Evolutionary conservation across 2,797 vertebrate genomes (phyloP), one percentile per base, ranked within the genome.

Genomic region (Petrocephalus schoutedeni): DNA sequence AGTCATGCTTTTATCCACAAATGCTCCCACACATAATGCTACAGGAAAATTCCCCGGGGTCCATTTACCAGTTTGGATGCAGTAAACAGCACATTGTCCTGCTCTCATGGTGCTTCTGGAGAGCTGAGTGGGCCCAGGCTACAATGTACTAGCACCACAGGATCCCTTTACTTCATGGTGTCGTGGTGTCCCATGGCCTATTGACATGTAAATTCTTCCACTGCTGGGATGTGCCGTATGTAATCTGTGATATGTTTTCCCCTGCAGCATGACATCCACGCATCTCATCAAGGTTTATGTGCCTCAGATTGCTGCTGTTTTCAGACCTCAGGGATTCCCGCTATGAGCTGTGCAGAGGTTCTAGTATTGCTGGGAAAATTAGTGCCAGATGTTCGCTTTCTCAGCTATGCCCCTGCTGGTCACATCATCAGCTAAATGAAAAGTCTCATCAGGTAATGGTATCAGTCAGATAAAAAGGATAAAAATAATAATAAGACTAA

Each of bases 1-100:
- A 67, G 61, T 36, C 64, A 71, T 36, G 64, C 28, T 71, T 71
- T 71, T 71, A 71, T 71, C 64, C 64, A 71, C 64, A 71, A 71
- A 71, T 71, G 64, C 28, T 36, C 64, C 64, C 28, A 3, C 28
- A 36, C 32, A 10, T 71, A 71, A 71, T 71, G 28, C 10, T 36
- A 36, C 28, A 36, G 28, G 32, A 71, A 71, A 71, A 71, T 71
- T 12, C 28, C 64, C 1, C 28, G 32, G 64, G 10, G 64, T 5
- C 28, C 28, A 67, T 67, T 67, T 67, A 23, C 64, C 61, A 32
- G 61, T 67, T 67, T 32, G 61, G 28, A 67, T 32, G 23, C 64
- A 71, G 28, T 71, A 64, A 64, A 64, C 61, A 28, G 61, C 23
- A 64, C 61, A 64, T 28, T 28, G 4, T 1, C 21, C 61, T 64